Percentiles rank a stretch among this genome's conserved stretches.
These are phyloP conservation scores for Lycaon pictus DNA, from an alignment of 2,113 vertebrate species.

Conservation along the genomic window DNA sequence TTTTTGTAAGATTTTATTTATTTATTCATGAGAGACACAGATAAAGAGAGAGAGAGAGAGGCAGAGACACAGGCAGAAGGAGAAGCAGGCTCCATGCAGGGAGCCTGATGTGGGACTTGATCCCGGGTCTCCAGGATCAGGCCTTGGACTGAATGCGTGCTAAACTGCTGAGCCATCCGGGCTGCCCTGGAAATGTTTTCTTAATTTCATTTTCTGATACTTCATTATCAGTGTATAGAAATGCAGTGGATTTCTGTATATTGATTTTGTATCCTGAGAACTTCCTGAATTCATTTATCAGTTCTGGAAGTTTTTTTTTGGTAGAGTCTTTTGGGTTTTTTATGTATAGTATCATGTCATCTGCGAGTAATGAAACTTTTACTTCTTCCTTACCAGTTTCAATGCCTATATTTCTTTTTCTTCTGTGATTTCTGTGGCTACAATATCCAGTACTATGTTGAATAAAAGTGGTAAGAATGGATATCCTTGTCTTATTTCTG, in stretches of 20 bases:
- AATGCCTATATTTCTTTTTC: background rate
- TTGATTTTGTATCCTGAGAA: background rate
- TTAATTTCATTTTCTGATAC: background rate
- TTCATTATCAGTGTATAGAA: background rate
- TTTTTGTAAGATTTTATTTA: too few relatives aligned
- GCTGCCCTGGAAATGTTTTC: background rate
- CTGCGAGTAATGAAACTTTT: background rate
- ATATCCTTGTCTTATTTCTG: background rate
- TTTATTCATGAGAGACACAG: too few relatives aligned
- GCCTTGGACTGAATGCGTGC: too few relatives aligned
- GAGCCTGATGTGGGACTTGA: too few relatives aligned
- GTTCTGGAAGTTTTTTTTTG: background rate
- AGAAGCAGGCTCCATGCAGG: too few relatives aligned
- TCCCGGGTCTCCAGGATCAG: too few relatives aligned
- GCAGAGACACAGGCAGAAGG: too few relatives aligned
- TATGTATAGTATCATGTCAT: background rate
- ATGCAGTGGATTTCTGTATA: background rate
- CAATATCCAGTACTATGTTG: background rate
- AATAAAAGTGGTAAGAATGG: background rate
- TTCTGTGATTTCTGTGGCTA: background rate
- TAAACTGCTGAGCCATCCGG: too few relatives aligned
- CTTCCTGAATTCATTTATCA: background rate
- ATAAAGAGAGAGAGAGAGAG: too few relatives aligned
- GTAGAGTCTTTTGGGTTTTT: background rate
- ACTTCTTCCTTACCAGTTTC: background rate